Evolutionary conservation across 2,113 vertebrate genomes (phyloP).

Genomic region (Ursus arctos): DNA sequence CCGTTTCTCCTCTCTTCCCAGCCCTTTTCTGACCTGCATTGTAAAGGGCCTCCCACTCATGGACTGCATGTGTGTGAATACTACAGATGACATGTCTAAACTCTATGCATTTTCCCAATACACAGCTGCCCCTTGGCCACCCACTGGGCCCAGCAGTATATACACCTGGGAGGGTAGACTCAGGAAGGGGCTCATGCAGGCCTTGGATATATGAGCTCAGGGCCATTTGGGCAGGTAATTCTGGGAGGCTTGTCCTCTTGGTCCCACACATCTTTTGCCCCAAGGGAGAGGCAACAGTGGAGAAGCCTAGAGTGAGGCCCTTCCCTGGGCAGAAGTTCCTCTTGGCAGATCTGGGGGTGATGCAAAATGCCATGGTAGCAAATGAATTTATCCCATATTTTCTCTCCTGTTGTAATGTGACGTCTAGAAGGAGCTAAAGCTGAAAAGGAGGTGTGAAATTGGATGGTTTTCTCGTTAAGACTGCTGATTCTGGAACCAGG

Average conservation of each 20-base stretch:
- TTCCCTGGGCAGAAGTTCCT: neutral
- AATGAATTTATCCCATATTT: neutral
- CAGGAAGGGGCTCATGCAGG: neutral
- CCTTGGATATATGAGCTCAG: neutral
- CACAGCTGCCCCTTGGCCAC: neutral
- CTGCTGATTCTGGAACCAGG: neutral
- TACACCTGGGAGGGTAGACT: neutral
- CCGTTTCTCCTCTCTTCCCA: neutral
- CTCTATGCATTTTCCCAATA: neutral
- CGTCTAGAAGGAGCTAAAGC: neutral
- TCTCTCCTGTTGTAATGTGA: neutral
- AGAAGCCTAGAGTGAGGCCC: neutral
- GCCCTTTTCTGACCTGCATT: neutral
- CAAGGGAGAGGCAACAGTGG: neutral
- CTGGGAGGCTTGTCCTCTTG: neutral
- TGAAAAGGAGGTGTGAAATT: neutral
- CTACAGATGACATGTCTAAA: neutral
- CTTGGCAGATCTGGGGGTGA: neutral
- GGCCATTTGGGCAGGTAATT: neutral
- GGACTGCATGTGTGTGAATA: neutral
- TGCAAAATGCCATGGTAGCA: neutral
- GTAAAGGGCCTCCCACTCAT: neutral
- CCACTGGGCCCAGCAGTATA: neutral
- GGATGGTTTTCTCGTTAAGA: neutral
- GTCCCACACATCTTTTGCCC: neutral